Base-by-base conservation (phyloP, 2,888 invertebrate species). In the Halocaridina rubra region DNA sequence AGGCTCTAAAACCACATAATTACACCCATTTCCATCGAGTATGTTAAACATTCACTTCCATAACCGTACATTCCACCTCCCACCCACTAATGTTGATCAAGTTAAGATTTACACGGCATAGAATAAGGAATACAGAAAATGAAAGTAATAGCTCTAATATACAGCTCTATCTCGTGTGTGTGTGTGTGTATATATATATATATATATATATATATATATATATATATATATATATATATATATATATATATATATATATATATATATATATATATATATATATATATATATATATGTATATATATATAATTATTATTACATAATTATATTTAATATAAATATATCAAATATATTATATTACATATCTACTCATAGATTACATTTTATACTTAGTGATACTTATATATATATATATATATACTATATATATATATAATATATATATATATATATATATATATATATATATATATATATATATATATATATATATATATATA, bases 351-450 rank as follows among this genome's bases (percentile, higher is more conserved):
- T 2, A 13, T 53, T 32, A 32, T 29, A n/a, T n/a, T n/a, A n/a
- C n/a, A n/a, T n/a, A n/a, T n/a, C n/a, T n/a, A n/a, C n/a, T n/a
- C n/a, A n/a, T n/a, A n/a, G n/a, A n/a, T n/a, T n/a, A n/a, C 24
- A 29, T 19, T 72, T n/a, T 29, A 72, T 72, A 32, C 32, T 29
- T 32, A 72, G 29, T 19, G 16, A 72, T 72, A 72, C 22, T 32
- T 67, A 27, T 24, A 67, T 76, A 59, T 59, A 39, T 39, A 39
- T 75, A 75, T 75, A 39, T 39, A 75, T 39, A 75, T 75, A 39
- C n/a, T 75, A 75, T 59, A 59, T 57, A 59, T 76, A 27, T 76
- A 76, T 76, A 76, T 76, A 76, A 59, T 76, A 76, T 76, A 76
- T 57, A 24, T 59, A 19, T 76, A 59, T 76, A 32, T 72, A 72